Evolutionary conservation across 2,113 vertebrate species (phyloP), one percentile per base, ranked within the genome.

Genomic region (Ramphastos sulfuratus): DNA sequence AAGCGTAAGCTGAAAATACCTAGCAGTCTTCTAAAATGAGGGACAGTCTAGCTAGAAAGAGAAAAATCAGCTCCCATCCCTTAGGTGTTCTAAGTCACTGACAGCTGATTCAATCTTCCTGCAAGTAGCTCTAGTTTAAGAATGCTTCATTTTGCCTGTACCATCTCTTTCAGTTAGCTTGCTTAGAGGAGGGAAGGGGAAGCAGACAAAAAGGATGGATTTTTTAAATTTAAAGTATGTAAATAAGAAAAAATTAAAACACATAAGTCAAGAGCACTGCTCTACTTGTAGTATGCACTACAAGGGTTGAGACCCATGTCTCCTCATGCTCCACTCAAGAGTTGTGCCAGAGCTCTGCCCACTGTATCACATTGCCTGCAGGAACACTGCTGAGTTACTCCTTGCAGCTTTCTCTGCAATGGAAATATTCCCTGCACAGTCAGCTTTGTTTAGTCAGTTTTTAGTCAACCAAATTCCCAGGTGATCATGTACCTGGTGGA

Each of bases 31-130:
- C 87, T 91, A 85, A 94, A 94, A 83, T 4, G 6, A 85, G 79
- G 89, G 79, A 44, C 61, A 87, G 89, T 77, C 78, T 89, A 85
- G 33, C 48, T 93, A 77, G 73, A 91, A 93, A 85, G 80, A 95
- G 69, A 31, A 89, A 79, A 91, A 92, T 77, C 91, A 89, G 20
- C 35, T 91, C 33, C 35, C 37, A 56, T 82, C 31, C 75, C 69
- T 80, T 70, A 77, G 67, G 67, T 85, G 63, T 79, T 96, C 58
- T 60, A 87, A 89, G 64, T 39, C 42, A 74, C 39, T 84, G 90
- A 84, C 88, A 93, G 80, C 70, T 85, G 76, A 58, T 75, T 96
- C 71, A 65, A 61, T 85, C 82, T 94, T 95, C 58, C 79, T 59
- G 85, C 69, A 85, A 89, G 74, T 73, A 82, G 50, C 37, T 92